phyloP scores from a whole-genome alignment of 2,888 invertebrate species.

The Lepidocyrtoides sp. region DNA sequence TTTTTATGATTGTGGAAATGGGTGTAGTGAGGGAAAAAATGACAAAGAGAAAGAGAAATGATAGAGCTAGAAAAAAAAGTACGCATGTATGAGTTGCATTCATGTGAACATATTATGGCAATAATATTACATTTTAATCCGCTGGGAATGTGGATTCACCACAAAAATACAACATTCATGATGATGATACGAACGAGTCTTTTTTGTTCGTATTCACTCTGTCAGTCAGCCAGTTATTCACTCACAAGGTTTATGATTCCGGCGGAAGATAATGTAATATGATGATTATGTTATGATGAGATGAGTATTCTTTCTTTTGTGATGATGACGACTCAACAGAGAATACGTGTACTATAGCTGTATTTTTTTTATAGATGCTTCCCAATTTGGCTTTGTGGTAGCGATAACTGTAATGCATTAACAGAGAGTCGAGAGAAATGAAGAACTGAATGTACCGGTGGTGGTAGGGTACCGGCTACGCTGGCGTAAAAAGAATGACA shows the following conservation, averaged over 20 bases:
- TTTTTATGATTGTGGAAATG: not conserved
- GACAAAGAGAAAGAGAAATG: constrained; percentile 5
- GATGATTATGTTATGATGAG: constrained; percentile 60
- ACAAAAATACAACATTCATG: constrained; percentile 44
- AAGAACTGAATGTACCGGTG: not conserved
- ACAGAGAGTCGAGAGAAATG: not conserved
- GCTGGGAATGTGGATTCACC: constrained; percentile 40
- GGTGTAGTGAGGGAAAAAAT: not conserved
- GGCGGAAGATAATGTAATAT: constrained; percentile 50
- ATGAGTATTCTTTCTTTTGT: constrained; percentile 44
- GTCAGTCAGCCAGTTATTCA: not conserved
- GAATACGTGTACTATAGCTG: not conserved
- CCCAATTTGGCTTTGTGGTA: constrained; percentile 31
- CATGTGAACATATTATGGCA: constrained; percentile 36
- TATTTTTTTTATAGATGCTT: constrained; percentile 4
- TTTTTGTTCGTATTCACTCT: constrained; percentile 38
- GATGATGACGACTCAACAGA: constrained; percentile 6
- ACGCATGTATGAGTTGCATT: not conserved
- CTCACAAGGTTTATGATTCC: constrained; percentile 50
- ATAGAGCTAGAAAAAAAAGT: not conserved
- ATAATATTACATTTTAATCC: constrained; percentile 61
- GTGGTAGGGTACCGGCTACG: not conserved
- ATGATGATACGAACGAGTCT: not conserved
- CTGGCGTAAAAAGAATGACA: constrained; percentile 2
- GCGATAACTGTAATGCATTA: constrained; percentile 1